Evolutionary conservation across 2,888 invertebrate genomes (phyloP).

Genomic region (Timema podura): DNA sequence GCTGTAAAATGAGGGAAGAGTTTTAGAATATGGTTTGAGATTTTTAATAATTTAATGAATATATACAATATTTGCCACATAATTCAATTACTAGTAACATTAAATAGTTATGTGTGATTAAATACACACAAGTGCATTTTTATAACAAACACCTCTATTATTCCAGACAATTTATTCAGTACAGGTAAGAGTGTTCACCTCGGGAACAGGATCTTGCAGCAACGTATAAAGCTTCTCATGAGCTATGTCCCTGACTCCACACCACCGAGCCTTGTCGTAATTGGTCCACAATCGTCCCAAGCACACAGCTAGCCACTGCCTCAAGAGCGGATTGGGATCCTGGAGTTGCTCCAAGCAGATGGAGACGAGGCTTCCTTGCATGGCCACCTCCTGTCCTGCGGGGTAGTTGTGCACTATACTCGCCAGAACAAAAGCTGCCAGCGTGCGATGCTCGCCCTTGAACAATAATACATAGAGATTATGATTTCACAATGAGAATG

Average conservation of each 20-base stretch:
- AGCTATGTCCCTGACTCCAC: conserved; percentile 92
- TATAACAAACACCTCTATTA: not conserved
- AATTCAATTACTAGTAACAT: too few relatives aligned
- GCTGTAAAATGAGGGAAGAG: not conserved
- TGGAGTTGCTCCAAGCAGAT: conserved; percentile 86
- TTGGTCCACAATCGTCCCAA: conserved; percentile 88
- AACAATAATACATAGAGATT: conserved; percentile 29
- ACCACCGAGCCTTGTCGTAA: conserved; percentile 87
- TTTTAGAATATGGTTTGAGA: too few relatives aligned
- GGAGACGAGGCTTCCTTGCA: conserved; percentile 85
- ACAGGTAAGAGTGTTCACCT: conserved; percentile 54
- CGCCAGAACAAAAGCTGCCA: conserved; percentile 93
- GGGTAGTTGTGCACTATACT: conserved; percentile 87
- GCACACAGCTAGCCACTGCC: conserved; percentile 90
- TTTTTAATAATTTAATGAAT: too few relatives aligned
- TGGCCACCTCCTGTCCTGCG: conserved; percentile 84
- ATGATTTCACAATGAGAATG: too few relatives aligned
- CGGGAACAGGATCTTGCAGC: conserved; percentile 77
- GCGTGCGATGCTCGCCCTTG: conserved; percentile 78
- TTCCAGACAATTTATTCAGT: not conserved
- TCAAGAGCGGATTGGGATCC: conserved; percentile 62
- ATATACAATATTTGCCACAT: too few relatives aligned
- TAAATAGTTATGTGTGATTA: conserved; percentile 17
- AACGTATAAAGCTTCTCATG: conserved; percentile 88
- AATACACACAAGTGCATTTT: not conserved